A percentile compares a stretch with the other conserved stretches of the same genome.
Evolutionary conservation across 2,888 invertebrate genomes (phyloP).

Genomic region (Acleris sparsana): DNA sequence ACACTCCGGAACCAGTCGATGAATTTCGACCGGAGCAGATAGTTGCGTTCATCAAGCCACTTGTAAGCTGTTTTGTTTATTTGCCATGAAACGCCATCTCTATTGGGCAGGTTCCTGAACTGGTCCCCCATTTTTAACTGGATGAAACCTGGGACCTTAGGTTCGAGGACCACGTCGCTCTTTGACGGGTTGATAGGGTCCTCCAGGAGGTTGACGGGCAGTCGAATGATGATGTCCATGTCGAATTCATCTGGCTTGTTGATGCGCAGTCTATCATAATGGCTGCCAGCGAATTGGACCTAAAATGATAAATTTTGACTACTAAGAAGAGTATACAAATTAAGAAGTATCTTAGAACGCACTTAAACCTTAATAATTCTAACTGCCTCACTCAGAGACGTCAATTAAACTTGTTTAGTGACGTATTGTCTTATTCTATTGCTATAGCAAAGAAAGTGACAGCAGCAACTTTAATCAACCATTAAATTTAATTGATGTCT

Average conservation of each 20-base stretch:
- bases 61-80: slow-evolving; percentile 62
- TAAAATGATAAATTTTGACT: slow-evolving; percentile 38
- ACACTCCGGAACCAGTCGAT: slow-evolving; percentile 81
- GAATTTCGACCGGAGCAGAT: slow-evolving; percentile 72
- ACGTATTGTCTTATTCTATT: no score
- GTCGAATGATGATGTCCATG: slow-evolving; percentile 79
- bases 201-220: slow-evolving; percentile 67
- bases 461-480: no score
- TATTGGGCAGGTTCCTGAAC: slow-evolving; percentile 53
- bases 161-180: slow-evolving; percentile 65
- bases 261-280: slow-evolving; percentile 82
- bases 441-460: no score
- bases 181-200: slow-evolving; percentile 47
- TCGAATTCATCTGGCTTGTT: slow-evolving; percentile 85
- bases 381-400: no score
- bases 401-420: no score
- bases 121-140: slow-evolving; percentile 67
- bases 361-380: no score
- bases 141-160: slow-evolving; percentile 72
- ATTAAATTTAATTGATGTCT: no score
- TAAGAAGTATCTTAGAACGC: no score
- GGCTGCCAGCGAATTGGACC: slow-evolving; percentile 84
- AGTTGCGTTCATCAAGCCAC: slow-evolving; percentile 69
- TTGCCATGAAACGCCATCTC: slow-evolving; percentile 55
- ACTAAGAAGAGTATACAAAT: not conserved